Percentiles rank a stretch among this genome's conserved stretches.
Conservation (phyloP, 1,140 invertebrate species). For the Rhagoletis zephyria region DNA sequence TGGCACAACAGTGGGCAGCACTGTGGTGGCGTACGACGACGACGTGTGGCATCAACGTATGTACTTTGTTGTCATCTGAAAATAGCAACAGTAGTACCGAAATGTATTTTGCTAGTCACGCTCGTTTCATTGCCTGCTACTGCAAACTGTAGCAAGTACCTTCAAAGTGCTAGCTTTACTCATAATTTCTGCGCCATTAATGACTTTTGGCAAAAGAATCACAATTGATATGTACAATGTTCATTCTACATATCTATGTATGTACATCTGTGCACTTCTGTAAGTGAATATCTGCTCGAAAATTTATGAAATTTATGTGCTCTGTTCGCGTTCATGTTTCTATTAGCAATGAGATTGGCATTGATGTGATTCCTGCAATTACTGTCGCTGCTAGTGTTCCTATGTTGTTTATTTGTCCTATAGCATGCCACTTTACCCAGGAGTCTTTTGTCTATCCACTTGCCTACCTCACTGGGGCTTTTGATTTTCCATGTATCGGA, state of each 20-base stretch:
- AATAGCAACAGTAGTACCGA: slow-evolving; percentile 12
- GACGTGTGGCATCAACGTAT: slow-evolving; percentile 6
- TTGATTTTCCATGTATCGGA: background rate
- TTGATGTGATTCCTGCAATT: background rate
- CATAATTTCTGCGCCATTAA: slow-evolving; percentile 44
- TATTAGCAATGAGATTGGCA: slow-evolving; percentile 31
- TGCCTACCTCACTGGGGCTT: background rate
- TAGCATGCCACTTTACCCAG: background rate
- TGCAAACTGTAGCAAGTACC: background rate
- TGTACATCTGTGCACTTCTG: too few species aligned
- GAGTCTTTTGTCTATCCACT: background rate
- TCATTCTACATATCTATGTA: background rate
- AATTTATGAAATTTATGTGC: slow-evolving; percentile 18
- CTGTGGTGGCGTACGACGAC: background rate
- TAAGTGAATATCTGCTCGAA: background rate
- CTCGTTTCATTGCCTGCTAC: background rate
- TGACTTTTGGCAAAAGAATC: slow-evolving; percentile 35
- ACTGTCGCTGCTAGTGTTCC: background rate
- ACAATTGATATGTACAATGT: background rate
- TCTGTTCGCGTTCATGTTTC: slow-evolving; percentile 39
- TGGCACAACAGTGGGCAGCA: slow-evolving; percentile 2
- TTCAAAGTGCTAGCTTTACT: background rate
- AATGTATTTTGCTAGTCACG: background rate
- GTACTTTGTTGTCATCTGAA: slow-evolving; percentile 36
- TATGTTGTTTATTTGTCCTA: background rate